phyloP scores from a whole-genome alignment of 1,140 invertebrate genomes.

The Caerostris darwini region DNA sequence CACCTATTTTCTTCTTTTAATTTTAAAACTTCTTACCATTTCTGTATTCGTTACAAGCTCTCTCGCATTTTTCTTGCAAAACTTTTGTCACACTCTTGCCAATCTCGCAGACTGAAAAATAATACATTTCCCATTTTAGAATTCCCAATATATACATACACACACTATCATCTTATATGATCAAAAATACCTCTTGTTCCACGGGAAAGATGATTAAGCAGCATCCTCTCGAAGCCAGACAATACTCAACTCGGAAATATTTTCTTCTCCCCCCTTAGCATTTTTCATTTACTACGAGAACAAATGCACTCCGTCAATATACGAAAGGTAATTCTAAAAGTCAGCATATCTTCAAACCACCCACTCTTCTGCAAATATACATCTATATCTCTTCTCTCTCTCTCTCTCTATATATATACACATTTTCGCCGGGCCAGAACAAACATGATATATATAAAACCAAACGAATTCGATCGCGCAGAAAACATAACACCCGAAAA shows the following conservation, averaged over 20 bases:
- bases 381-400: neutral
- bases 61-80: too few relatives aligned
- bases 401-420: neutral
- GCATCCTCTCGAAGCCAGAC: neutral
- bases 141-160: neutral
- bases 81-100: too few relatives aligned
- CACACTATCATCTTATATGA: neutral
- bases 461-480: constrained; percentile 32
- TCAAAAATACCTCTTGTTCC: neutral
- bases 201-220: neutral
- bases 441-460: constrained; percentile 37
- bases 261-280: neutral
- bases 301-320: constrained; percentile 15
- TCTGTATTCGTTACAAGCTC: too few relatives aligned
- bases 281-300: constrained; percentile 12
- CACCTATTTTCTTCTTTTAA: too few relatives aligned
- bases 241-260: neutral
- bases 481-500: constrained; percentile 42
- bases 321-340: constrained; percentile 23
- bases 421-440: neutral
- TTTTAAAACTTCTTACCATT: too few relatives aligned
- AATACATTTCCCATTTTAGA: neutral
- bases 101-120: too few relatives aligned
- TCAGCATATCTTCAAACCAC: neutral
- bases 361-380: neutral